phyloP scores from a whole-genome alignment of 2,113 vertebrate species.

The Turnix velox region DNA sequence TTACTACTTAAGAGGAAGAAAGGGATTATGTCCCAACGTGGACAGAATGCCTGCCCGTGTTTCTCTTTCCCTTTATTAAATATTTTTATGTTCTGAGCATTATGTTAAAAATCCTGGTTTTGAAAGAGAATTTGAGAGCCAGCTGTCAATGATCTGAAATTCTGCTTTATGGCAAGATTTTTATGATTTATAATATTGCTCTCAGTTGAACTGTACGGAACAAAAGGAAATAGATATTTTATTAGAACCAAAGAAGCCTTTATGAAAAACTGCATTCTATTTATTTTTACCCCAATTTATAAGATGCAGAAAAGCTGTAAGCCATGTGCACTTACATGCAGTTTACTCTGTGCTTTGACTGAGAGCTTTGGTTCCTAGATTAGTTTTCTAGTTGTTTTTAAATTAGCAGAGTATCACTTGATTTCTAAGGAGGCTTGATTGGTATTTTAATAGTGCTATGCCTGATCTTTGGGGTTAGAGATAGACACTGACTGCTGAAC shows the following conservation, averaged over 20 bases:
- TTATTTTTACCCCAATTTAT: neutral
- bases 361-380: neutral
- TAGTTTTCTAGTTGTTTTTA: neutral
- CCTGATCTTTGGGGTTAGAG: neutral
- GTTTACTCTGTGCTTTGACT: neutral
- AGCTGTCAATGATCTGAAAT: conserved; percentile 20
- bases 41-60: neutral
- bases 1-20: neutral
- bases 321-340: neutral
- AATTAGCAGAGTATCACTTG: neutral
- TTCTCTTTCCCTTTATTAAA: conserved; percentile 32
- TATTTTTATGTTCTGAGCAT: conserved; percentile 40
- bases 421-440: neutral
- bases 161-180: conserved; percentile 30
- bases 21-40: neutral
- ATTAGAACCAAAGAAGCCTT: conserved; percentile 27
- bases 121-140: conserved; percentile 25
- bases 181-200: conserved; percentile 34
- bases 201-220: conserved; percentile 14
- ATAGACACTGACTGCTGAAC: neutral
- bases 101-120: conserved; percentile 30
- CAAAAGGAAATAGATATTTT: conserved; percentile 42
- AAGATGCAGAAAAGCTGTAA: neutral
- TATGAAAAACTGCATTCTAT: conserved; percentile 2
- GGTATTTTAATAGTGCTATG: neutral